Evolutionary conservation across 2,113 vertebrate genomes (phyloP).

Genomic region (Oreochromis aureus): DNA sequence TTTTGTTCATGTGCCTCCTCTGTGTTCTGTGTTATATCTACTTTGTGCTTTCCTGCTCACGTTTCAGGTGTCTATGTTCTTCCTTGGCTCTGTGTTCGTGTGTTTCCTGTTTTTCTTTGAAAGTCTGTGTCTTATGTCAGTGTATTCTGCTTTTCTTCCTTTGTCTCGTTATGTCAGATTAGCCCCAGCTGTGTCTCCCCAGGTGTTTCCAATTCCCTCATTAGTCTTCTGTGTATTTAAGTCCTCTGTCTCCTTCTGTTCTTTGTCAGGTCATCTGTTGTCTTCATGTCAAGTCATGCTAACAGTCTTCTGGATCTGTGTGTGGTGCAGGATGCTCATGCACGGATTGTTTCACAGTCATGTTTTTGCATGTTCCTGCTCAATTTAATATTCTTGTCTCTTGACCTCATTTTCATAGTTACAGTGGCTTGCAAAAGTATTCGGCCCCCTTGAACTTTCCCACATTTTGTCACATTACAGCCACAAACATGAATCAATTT

Average conservation of each 20-base stretch:
- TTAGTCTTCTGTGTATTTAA: fast-evolving
- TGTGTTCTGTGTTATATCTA: neutral
- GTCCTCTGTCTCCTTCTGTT: fast-evolving
- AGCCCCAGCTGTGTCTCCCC: fast-evolving
- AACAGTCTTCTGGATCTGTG: neutral
- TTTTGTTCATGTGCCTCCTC: neutral
- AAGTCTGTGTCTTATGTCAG: neutral
- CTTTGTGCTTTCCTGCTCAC: neutral
- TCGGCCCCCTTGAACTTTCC: no score
- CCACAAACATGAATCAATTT: no score
- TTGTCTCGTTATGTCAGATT: neutral
- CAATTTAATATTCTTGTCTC: neutral
- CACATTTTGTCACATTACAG: no score
- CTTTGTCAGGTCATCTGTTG: neutral
- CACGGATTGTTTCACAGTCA: neutral
- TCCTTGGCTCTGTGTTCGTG: neutral
- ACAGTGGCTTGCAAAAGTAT: no score
- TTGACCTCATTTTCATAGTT: neutral
- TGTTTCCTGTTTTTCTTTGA: neutral
- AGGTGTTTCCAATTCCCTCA: neutral
- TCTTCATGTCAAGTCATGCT: neutral
- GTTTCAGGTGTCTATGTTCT: neutral
- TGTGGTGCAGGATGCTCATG: neutral
- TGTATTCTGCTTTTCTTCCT: neutral
- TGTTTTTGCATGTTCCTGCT: neutral